These are phyloP conservation scores for Tyrannus savana DNA, from an alignment of 2,113 vertebrate species.

Conservation along the genomic window DNA sequence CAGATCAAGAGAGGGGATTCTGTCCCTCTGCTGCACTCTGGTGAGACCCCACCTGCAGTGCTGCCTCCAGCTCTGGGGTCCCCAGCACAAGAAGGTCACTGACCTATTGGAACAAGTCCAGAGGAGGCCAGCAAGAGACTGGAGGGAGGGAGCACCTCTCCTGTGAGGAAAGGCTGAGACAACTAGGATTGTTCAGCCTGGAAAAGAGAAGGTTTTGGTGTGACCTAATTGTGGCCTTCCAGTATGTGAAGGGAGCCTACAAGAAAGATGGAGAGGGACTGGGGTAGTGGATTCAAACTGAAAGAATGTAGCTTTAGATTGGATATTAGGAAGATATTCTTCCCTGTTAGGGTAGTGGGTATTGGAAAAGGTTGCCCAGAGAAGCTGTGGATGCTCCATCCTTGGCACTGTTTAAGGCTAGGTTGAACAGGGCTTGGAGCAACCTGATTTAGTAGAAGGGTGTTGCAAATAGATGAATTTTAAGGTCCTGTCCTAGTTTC, in stretches of 20 bases:
- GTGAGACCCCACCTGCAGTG: background rate
- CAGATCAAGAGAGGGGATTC: background rate
- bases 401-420: background rate
- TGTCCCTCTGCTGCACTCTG: background rate
- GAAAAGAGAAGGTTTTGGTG: background rate
- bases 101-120: too few relatives aligned
- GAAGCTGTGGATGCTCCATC: background rate
- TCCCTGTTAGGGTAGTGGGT: background rate
- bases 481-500: background rate
- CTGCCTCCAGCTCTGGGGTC: background rate
- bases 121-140: background rate
- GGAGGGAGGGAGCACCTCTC: background rate
- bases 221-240: background rate
- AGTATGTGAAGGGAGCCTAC: background rate
- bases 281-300: background rate
- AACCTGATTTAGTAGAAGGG: fast-evolving
- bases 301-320: background rate
- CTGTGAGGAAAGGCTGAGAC: background rate
- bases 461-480: background rate
- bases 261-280: background rate
- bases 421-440: fast-evolving
- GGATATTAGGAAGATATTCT: background rate
- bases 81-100: background rate
- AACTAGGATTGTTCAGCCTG: background rate
- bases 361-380: background rate